phyloP scores from a whole-genome alignment of 2,113 vertebrate genomes.

The Nerophis ophidion region DNA sequence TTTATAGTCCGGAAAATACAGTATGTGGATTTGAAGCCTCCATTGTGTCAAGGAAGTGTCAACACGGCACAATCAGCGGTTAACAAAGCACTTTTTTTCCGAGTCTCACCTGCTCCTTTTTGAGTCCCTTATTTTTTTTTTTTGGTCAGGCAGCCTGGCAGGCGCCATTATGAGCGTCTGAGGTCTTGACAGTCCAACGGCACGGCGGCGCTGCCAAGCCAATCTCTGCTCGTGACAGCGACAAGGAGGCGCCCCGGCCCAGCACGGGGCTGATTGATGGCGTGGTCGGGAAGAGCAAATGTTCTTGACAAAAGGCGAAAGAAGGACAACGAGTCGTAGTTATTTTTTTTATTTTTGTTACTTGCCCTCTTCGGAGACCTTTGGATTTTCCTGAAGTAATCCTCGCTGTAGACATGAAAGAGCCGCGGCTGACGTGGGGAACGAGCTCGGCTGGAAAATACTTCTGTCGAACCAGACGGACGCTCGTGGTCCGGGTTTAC shows the following conservation, averaged over 20 bases:
- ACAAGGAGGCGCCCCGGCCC: constrained; percentile 58
- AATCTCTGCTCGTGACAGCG: constrained; percentile 64
- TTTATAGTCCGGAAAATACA: too few relatives aligned
- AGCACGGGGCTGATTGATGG: constrained; percentile 68
- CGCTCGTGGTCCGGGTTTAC: constrained; percentile 33
- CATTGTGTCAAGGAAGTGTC: neutral
- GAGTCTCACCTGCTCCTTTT: constrained; percentile 19
- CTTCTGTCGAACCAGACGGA: constrained; percentile 45
- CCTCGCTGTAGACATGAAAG: constrained; percentile 42
- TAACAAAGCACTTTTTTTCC: constrained; percentile 9
- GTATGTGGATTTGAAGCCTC: neutral
- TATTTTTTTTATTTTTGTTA: constrained; percentile 14
- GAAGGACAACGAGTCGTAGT: constrained; percentile 42
- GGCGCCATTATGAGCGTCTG: constrained; percentile 51
- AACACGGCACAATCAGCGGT: constrained; percentile 4
- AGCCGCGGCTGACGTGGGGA: constrained; percentile 30
- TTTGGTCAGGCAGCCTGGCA: constrained; percentile 27
- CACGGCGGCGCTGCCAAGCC: constrained; percentile 48
- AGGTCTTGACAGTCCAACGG: constrained; percentile 41
- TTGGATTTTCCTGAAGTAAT: constrained; percentile 50
- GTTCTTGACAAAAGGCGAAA: constrained; percentile 59
- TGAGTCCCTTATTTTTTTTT: constrained; percentile 13
- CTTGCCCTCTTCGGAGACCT: constrained; percentile 33
- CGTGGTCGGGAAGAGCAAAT: constrained; percentile 53
- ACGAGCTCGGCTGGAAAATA: constrained; percentile 45